Evolutionary conservation across 2,888 invertebrate genomes (phyloP).

Genomic region (Drosophila paranaensis): DNA sequence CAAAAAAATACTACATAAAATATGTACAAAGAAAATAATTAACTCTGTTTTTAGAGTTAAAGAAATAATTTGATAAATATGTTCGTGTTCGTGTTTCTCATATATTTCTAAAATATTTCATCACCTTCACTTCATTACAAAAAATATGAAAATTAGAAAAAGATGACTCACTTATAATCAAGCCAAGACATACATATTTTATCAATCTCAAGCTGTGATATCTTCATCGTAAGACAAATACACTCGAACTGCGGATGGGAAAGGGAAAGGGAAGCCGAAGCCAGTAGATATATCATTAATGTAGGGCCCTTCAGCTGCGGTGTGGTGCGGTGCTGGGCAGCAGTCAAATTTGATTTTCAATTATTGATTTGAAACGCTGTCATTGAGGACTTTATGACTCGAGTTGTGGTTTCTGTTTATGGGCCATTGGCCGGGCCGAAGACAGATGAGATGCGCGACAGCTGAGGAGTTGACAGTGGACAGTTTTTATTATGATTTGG

Average conservation of each 20-base stretch:
- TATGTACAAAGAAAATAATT: no score
- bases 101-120: not conserved
- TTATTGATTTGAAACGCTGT: slow-evolving; percentile 73
- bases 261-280: slow-evolving; percentile 33
- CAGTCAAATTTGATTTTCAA: slow-evolving; percentile 46
- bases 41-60: no score
- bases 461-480: slow-evolving; percentile 74
- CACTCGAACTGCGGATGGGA: slow-evolving; percentile 15
- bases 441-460: slow-evolving; percentile 48
- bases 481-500: slow-evolving; percentile 73
- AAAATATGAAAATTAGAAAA: not conserved
- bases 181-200: slow-evolving; percentile 1
- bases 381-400: slow-evolving; percentile 73
- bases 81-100: not conserved
- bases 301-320: slow-evolving; percentile 20
- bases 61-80: not conserved
- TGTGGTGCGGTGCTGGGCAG: slow-evolving; percentile 9
- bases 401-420: slow-evolving; percentile 60
- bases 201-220: slow-evolving; percentile 7
- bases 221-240: slow-evolving; percentile 15
- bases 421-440: slow-evolving; percentile 39
- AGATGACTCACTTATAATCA: not conserved
- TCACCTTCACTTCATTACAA: not conserved
- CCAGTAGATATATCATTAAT: slow-evolving; percentile 43
- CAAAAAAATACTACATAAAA: no score